A percentile compares a stretch with the other conserved stretches of the same genome.
These are phyloP conservation scores for Adineta ricciae DNA, from an alignment of 2,888 invertebrate species.

Conservation along the genomic window DNA sequence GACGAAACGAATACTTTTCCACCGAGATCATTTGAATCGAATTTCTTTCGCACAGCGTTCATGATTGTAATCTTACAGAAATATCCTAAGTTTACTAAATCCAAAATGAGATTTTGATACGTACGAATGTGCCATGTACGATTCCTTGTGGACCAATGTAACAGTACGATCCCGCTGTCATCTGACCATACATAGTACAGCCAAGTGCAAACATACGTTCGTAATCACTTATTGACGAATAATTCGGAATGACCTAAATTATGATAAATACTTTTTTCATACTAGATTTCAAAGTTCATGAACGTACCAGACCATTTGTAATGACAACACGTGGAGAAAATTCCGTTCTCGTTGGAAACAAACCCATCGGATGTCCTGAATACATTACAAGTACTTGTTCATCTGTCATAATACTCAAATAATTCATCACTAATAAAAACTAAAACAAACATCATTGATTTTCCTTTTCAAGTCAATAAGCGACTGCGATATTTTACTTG, in stretches of 20 bases:
- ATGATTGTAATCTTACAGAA: conserved; percentile 55
- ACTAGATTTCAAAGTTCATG: background rate
- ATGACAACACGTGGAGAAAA: conserved; percentile 55
- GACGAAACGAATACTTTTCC: conserved; percentile 50
- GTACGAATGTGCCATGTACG: conserved; percentile 59
- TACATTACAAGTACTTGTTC: conserved; percentile 57
- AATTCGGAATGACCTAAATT: conserved; percentile 56
- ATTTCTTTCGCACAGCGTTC: conserved; percentile 56
- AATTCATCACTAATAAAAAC: conserved; percentile 57
- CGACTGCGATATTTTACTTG: conserved; percentile 47
- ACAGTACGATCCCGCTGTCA: conserved; percentile 60
- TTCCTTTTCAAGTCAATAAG: too few species aligned
- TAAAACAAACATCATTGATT: conserved; percentile 41
- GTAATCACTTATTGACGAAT: conserved; percentile 54
- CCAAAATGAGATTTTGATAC: too few species aligned
- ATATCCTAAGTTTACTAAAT: background rate
- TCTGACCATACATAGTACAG: conserved; percentile 58
- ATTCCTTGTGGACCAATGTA: conserved; percentile 62
- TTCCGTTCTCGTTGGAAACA: conserved; percentile 53
- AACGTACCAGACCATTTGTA: conserved; percentile 57
- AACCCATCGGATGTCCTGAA: conserved; percentile 58
- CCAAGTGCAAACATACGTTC: conserved; percentile 58
- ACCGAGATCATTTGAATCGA: conserved; percentile 50
- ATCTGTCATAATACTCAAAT: conserved; percentile 54
- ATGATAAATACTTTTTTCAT: background rate